Percentiles rank a stretch among this genome's conserved stretches.
phyloP scores from a whole-genome alignment of 2,888 invertebrate genomes.

The Podotricha telesiphe region DNA sequence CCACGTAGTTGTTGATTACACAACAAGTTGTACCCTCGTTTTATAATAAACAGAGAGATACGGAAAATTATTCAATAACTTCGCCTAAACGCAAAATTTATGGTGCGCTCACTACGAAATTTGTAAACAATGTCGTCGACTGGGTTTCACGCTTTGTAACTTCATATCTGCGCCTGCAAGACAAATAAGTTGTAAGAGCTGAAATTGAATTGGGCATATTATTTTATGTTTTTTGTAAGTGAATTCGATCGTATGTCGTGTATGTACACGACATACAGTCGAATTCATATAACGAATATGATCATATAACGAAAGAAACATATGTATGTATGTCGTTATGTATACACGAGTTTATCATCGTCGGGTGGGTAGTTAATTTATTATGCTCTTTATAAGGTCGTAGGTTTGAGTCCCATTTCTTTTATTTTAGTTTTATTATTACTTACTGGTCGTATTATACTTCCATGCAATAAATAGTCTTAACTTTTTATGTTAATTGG shows the following conservation, averaged over 20 bases:
- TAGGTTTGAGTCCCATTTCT: no score
- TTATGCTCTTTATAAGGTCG: not conserved
- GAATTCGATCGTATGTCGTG: not conserved
- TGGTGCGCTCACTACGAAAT: slow-evolving; percentile 78
- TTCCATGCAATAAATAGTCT: no score
- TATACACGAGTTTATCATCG: not conserved
- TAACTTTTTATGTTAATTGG: no score
- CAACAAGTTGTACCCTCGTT: slow-evolving; percentile 67
- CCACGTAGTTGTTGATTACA: slow-evolving; percentile 71
- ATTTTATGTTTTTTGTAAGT: not conserved
- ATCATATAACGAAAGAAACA: no score
- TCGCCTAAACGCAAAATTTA: slow-evolving; percentile 77
- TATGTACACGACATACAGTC: no score
- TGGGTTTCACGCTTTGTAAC: slow-evolving; percentile 48
- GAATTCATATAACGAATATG: no score
- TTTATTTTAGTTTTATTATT: no score
- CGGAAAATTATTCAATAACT: slow-evolving; percentile 80
- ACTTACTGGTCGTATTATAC: no score
- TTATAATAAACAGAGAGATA: slow-evolving; percentile 80
- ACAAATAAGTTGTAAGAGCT: slow-evolving; percentile 42
- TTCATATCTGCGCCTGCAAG: slow-evolving; percentile 45
- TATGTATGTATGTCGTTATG: no score
- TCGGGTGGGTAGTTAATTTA: not conserved
- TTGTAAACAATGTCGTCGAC: slow-evolving; percentile 74
- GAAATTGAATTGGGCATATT: slow-evolving; percentile 25